phyloP scores from a whole-genome alignment of 2,888 invertebrate genomes.

The Acrobasis consociella region DNA sequence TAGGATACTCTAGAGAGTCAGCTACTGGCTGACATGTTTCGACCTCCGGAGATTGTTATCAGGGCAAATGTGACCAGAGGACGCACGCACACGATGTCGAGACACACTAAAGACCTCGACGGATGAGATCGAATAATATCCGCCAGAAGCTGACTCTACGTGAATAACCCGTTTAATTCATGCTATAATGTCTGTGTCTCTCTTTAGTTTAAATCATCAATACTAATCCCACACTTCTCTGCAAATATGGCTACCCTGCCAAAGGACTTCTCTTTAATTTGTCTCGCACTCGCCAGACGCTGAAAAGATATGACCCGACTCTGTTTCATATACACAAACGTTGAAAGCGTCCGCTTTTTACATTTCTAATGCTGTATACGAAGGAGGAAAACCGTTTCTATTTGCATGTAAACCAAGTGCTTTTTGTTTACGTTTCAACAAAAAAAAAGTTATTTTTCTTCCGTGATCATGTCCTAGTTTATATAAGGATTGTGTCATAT shows the following conservation, averaged over 20 bases:
- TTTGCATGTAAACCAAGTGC: background rate
- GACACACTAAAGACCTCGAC: too few species aligned
- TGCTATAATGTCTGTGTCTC: too few species aligned
- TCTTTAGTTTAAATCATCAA: too few species aligned
- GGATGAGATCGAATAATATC: too few species aligned
- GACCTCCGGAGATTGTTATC: too few species aligned
- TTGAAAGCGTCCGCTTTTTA: constrained; percentile 17
- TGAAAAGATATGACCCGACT: constrained; percentile 60
- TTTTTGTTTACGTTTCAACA: constrained; percentile 2
- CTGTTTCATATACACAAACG: constrained; percentile 20
- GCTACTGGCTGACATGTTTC: too few species aligned
- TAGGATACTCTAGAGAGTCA: too few species aligned
- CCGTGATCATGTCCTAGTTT: background rate
- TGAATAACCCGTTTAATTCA: too few species aligned
- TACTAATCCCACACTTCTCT: background rate
- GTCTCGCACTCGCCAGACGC: constrained; percentile 56
- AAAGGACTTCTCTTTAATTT: constrained; percentile 64
- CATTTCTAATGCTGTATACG: constrained; percentile 14
- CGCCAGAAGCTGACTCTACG: too few species aligned
- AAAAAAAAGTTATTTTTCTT: background rate
- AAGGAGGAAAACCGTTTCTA: constrained; percentile 8
- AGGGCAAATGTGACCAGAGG: too few species aligned
- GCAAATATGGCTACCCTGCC: constrained; percentile 39
- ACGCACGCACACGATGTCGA: too few species aligned
- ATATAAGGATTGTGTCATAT: background rate